phyloP scores from a whole-genome alignment of 2,797 vertebrate genomes.

The Enteromius paludinosus region DNA sequence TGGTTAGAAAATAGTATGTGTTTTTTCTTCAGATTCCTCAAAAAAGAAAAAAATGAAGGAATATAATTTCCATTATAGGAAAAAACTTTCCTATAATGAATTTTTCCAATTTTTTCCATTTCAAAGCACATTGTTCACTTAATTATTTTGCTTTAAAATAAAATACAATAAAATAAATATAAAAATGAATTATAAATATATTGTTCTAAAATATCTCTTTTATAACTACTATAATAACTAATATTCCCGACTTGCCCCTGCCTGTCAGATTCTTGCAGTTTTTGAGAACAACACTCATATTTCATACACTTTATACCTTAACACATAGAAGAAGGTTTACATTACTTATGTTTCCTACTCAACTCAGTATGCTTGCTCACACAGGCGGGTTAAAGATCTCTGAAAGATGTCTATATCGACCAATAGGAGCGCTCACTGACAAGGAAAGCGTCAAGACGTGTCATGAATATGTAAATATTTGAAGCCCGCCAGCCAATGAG shows the following conservation, averaged over 20 bases:
- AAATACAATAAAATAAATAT: background rate
- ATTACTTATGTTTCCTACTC: slow-evolving; percentile 14
- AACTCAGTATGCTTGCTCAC: slow-evolving; percentile 16
- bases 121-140: background rate
- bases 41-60: no score
- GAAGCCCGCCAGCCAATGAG: slow-evolving; percentile 65
- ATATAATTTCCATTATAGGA: no score
- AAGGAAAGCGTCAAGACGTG: slow-evolving; percentile 37
- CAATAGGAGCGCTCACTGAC: slow-evolving; percentile 51
- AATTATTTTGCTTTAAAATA: background rate
- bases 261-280: background rate
- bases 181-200: background rate
- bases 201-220: background rate
- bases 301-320: background rate
- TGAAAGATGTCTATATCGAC: slow-evolving; percentile 55
- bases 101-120: background rate
- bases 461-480: slow-evolving; percentile 66
- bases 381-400: slow-evolving; percentile 50
- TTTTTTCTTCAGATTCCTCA: background rate
- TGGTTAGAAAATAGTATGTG: background rate
- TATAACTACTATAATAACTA: background rate
- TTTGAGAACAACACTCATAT: background rate
- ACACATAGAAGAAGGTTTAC: slow-evolving; percentile 8
- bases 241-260: background rate
- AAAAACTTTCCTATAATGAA: no score